Evolutionary conservation across 2,888 invertebrate genomes (phyloP), one percentile per base, ranked within the genome.

Genomic region (Priocnemis perturbator): DNA sequence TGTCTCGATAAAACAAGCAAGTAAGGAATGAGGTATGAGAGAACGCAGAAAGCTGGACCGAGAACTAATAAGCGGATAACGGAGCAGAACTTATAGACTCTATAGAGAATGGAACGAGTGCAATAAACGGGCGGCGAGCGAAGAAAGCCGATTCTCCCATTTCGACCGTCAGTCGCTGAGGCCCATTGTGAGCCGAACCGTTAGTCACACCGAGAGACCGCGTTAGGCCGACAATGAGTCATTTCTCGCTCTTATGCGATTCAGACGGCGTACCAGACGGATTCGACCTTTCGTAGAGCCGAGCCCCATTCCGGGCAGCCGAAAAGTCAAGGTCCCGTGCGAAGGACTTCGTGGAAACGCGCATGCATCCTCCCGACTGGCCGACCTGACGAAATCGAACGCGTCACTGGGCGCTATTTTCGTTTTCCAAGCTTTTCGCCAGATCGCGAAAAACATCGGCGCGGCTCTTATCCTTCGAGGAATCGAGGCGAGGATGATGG

Each of bases 241-340:
- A 74, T 65, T 69, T 37, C 37, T 37, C 37, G 30, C 30, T 26
- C 23, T 61, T 71, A 78, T 67, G 60, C 70, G 65, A 74, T 77
- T 74, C 78, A 55, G 26, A 30, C 7, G 44, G 50, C 67, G 67
- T 63, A 26, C 56, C 26, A 52, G 44, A 63, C 60, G 62, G 48
- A 9, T 37, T 17, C 62, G 52, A 60, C 53, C 56, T 57, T 64
- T 73, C 61, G 45, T 64, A 58, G 52, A 37, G 60, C 64, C 23
- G 47, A 59, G 37, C 37, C 37, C 37, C 37, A 37, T 37, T 37
- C 37, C 7, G 1, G 7, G 37, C 48, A 26, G 26, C 52, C 67
- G 52, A 77, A 74, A 77, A 77, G 77, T 74, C 74, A 71, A 77
- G 74, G 74, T 60, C 67, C 53, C 63, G 21, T 57, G 48, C 56